A percentile compares a stretch with the other conserved stretches of the same genome.
phyloP scores from a whole-genome alignment of 2,797 vertebrate species.

The Lacerta agilis region DNA sequence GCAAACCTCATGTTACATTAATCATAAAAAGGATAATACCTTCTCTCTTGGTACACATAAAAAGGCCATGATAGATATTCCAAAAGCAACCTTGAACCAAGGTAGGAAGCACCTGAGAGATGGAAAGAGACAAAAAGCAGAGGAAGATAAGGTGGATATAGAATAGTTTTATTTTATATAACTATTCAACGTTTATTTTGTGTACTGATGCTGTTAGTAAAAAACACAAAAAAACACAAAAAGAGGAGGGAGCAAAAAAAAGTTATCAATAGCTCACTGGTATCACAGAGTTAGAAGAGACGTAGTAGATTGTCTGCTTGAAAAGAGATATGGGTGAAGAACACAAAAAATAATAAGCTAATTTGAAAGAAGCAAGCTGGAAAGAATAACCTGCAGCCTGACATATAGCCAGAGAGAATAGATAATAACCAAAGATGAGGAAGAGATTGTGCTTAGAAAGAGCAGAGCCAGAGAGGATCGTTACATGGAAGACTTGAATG shows the following conservation, averaged over 20 bases:
- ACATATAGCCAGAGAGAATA: neutral
- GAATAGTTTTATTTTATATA: neutral
- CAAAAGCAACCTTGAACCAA: constrained; percentile 5
- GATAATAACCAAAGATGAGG: neutral
- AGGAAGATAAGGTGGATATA: neutral
- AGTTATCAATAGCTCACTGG: neutral
- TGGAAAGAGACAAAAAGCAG: neutral
- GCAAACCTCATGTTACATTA: neutral
- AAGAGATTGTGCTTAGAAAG: neutral
- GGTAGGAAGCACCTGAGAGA: neutral
- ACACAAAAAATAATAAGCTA: neutral
- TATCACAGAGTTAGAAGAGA: neutral
- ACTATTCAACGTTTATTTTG: too few species aligned
- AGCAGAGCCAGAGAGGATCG: neutral
- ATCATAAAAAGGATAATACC: neutral
- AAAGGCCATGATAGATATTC: neutral
- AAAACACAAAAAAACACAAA: too few species aligned
- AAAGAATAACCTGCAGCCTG: neutral
- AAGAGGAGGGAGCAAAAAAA: neutral
- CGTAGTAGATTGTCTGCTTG: neutral
- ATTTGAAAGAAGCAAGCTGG: neutral
- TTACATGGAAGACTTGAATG: neutral
- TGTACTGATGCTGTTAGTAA: too few species aligned
- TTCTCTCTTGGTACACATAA: neutral
- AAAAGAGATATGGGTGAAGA: neutral